Evolutionary conservation across 1,140 invertebrate genomes (phyloP).

Genomic region (Trichomalopsis sarcophagae): DNA sequence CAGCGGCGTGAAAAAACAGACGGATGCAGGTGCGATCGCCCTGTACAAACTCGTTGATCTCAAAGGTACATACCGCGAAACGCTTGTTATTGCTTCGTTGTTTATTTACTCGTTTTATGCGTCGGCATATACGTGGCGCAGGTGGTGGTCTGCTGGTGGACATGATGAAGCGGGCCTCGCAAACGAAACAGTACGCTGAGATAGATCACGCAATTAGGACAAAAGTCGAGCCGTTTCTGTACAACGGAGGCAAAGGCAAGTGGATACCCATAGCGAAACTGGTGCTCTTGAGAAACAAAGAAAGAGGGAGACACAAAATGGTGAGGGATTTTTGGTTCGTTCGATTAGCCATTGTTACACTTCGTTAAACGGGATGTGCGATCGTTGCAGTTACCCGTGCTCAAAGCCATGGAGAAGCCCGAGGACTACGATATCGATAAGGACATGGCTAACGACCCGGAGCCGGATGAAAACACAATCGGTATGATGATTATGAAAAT

Average conservation of each 20-base stretch:
- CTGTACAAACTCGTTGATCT: conserved; percentile 91
- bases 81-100: too few species aligned
- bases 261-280: conserved; percentile 92
- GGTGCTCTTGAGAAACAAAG: conserved; percentile 91
- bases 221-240: conserved; percentile 93
- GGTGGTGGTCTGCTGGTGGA: conserved; percentile 94
- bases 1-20: conserved; percentile 93
- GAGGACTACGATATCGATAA: conserved; percentile 88
- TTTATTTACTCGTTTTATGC: neutral
- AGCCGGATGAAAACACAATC: conserved; percentile 68
- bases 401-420: conserved; percentile 86
- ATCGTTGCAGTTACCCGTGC: conserved; percentile 79
- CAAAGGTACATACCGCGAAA: conserved; percentile 80
- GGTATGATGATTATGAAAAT: conserved; percentile 54
- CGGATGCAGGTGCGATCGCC: conserved; percentile 85
- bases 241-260: conserved; percentile 93
- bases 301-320: conserved; percentile 86
- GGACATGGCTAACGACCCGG: conserved; percentile 72
- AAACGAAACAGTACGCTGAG: conserved; percentile 91
- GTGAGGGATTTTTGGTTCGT: conserved; percentile 65
- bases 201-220: conserved; percentile 92
- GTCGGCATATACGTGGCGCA: conserved; percentile 61
- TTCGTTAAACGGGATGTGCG: neutral
- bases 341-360: neutral
- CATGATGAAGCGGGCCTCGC: conserved; percentile 93